A percentile compares a stretch with the other conserved stretches of the same genome.
Evolutionary conservation across 2,113 vertebrate genomes (phyloP).

Genomic region (Bubo blakistoni): DNA sequence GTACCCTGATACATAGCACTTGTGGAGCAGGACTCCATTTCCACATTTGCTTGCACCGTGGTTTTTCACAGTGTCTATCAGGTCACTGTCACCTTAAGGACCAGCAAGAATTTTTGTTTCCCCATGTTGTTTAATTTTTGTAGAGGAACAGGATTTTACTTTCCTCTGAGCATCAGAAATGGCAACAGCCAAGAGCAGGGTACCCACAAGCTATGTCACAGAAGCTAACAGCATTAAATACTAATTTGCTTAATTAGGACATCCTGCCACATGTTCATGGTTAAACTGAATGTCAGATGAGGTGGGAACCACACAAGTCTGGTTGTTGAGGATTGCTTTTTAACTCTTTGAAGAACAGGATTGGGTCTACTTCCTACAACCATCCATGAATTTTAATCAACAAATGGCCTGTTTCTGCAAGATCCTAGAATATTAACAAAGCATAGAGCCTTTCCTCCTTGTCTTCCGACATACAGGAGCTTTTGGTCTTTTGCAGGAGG

Average conservation of each 20-base stretch:
- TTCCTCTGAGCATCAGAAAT: neutral
- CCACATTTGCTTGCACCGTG: rapidly evolving
- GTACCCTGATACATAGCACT: rapidly evolving
- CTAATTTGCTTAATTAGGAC: neutral
- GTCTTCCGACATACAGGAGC: neutral
- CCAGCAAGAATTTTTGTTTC: neutral
- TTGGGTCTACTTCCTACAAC: neutral
- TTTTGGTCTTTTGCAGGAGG: neutral
- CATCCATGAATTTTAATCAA: neutral
- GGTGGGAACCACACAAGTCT: neutral
- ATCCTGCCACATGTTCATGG: neutral
- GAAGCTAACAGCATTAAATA: neutral
- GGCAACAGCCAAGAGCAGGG: rapidly evolving
- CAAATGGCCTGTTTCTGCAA: neutral
- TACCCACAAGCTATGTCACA: neutral
- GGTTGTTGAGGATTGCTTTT: neutral
- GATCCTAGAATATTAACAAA: neutral
- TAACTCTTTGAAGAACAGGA: neutral
- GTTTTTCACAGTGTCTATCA: neutral
- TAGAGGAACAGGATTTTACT: neutral
- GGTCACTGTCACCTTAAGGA: neutral
- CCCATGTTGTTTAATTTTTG: rapidly evolving
- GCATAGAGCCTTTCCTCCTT: neutral
- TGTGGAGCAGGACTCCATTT: neutral
- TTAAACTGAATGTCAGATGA: neutral